A percentile compares a stretch with the other conserved stretches of the same genome.
Evolutionary conservation across 2,888 invertebrate species (phyloP).

Genomic region (Xestia sexstrigata): DNA sequence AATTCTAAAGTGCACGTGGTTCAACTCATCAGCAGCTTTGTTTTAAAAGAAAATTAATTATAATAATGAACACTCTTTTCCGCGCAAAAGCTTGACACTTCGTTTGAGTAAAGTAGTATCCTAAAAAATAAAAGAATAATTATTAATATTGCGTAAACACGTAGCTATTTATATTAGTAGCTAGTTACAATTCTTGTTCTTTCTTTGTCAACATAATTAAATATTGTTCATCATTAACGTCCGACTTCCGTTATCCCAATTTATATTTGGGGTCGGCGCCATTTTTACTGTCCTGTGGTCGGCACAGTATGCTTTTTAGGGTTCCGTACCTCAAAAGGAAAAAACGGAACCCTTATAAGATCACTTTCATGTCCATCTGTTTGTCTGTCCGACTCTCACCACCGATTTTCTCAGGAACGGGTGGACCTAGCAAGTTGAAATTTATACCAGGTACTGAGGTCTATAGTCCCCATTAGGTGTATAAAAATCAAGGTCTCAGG

Average conservation of each 20-base stretch:
- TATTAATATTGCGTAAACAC: neutral
- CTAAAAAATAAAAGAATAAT: conserved; percentile 22
- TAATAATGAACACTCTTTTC: conserved; percentile 12
- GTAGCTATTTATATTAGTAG: too few relatives aligned
- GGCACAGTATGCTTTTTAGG: neutral
- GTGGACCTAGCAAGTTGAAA: too few relatives aligned
- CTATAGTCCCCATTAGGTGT: too few relatives aligned
- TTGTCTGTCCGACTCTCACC: too few relatives aligned
- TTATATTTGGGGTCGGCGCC: conserved; percentile 6
- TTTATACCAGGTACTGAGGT: too few relatives aligned
- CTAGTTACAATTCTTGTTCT: conserved; percentile 4
- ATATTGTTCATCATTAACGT: neutral
- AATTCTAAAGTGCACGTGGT: conserved; percentile 13
- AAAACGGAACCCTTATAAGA: too few relatives aligned
- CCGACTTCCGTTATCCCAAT: neutral
- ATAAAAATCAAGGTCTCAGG: too few relatives aligned
- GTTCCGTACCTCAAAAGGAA: too few relatives aligned
- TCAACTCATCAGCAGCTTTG: neutral
- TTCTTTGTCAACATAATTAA: conserved; percentile 27
- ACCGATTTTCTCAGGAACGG: too few relatives aligned
- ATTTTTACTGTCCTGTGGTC: neutral
- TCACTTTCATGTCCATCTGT: too few relatives aligned
- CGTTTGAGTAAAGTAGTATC: conserved; percentile 10
- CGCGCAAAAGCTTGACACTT: neutral
- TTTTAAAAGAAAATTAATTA: conserved; percentile 17